These are phyloP conservation scores for Alcis repandata DNA, from an alignment of 2,888 invertebrate species.

Conservation along the genomic window DNA sequence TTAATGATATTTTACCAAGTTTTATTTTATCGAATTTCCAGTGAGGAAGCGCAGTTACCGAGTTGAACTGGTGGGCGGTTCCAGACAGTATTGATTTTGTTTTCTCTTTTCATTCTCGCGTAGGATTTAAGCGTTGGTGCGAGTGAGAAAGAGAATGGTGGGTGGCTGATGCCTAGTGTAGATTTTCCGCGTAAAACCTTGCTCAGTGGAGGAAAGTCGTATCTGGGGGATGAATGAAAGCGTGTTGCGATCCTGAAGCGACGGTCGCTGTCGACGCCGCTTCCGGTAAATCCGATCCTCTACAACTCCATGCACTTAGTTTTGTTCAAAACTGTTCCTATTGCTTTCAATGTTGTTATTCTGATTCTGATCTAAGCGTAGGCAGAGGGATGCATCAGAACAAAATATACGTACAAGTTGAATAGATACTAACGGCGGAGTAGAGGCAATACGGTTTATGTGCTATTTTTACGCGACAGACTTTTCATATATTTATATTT, in stretches of 20 bases:
- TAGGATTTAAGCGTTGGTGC: constrained; percentile 57
- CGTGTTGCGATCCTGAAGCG: constrained; percentile 85
- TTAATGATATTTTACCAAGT: constrained; percentile 81
- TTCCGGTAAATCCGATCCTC: constrained; percentile 86
- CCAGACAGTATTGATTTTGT: constrained; percentile 86
- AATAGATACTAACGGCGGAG: neutral
- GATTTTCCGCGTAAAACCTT: constrained; percentile 80
- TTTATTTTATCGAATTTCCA: constrained; percentile 85
- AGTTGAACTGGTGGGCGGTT: constrained; percentile 82
- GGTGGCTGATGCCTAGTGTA: constrained; percentile 78
- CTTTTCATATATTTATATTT: neutral
- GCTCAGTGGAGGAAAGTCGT: constrained; percentile 68
- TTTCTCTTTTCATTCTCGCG: constrained; percentile 71
- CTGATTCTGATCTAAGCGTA: constrained; percentile 28
- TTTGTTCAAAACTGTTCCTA: constrained; percentile 73
- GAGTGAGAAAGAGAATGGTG: constrained; percentile 69
- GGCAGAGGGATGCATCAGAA: constrained; percentile 11
- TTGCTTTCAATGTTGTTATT: constrained; percentile 52
- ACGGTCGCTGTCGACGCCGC: constrained; percentile 84
- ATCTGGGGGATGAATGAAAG: constrained; percentile 84
- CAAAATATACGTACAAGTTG: neutral
- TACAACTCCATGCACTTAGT: constrained; percentile 81
- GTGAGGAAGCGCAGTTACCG: constrained; percentile 84
- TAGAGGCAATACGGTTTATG: neutral
- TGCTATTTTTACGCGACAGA: neutral